Evolutionary conservation across 2,888 invertebrate species (phyloP).

Genomic region (Acleris cristana): DNA sequence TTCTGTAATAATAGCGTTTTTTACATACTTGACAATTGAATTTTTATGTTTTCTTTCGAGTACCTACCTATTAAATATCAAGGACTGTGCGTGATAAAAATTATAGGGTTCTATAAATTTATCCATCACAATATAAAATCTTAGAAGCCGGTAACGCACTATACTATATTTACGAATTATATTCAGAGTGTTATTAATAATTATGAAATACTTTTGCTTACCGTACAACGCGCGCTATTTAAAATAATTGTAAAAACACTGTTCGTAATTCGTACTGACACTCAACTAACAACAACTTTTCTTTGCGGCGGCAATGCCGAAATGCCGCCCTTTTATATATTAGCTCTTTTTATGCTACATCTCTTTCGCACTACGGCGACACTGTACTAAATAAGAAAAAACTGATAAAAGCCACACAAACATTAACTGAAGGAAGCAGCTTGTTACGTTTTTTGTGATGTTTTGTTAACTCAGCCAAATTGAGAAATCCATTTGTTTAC

Average conservation of each 20-base stretch:
- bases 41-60: no score
- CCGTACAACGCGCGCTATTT: constrained; percentile 10
- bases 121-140: no score
- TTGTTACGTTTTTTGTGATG: neutral
- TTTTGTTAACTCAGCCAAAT: constrained; percentile 17
- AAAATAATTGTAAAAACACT: neutral
- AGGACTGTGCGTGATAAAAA: no score
- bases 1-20: no score
- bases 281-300: neutral
- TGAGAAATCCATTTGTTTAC: neutral
- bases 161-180: no score
- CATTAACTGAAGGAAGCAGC: neutral
- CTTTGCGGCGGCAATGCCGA: neutral
- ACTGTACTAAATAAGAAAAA: no score
- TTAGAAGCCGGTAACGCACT: no score
- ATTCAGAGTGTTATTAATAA: no score
- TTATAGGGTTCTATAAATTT: no score
- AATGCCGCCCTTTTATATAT: neutral
- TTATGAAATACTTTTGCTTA: neutral
- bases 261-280: neutral
- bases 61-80: no score
- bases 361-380: constrained; percentile 8
- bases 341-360: neutral
- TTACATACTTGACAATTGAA: no score
- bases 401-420: no score